Conservation (phyloP, 2,113 vertebrate species). For the Hydrolagus affinis region DNA sequence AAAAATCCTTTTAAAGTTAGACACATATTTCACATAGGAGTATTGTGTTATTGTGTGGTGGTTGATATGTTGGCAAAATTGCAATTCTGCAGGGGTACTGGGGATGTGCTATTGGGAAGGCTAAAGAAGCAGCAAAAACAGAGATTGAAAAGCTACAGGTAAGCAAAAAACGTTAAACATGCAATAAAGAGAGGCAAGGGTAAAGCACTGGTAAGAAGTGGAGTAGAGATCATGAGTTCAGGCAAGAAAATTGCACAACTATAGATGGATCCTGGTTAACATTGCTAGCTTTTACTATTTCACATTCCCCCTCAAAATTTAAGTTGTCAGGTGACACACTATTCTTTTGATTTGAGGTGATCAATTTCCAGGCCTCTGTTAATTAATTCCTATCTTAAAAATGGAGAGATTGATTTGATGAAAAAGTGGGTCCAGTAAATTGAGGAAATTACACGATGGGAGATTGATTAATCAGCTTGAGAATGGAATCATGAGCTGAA, state of each 20-base stretch:
- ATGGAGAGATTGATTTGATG: too few relatives aligned
- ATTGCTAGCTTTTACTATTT: too few relatives aligned
- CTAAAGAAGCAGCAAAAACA: constrained; percentile 96
- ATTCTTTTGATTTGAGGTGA: too few relatives aligned
- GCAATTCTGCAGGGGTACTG: constrained; percentile 75
- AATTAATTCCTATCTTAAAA: too few relatives aligned
- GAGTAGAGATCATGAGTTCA: not conserved
- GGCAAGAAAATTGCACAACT: too few relatives aligned
- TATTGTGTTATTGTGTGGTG: not conserved
- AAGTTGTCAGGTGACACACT: too few relatives aligned
- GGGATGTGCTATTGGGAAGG: constrained; percentile 96
- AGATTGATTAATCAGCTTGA: too few relatives aligned
- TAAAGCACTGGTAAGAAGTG: not conserved
- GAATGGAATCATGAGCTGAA: too few relatives aligned
- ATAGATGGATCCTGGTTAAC: too few relatives aligned
- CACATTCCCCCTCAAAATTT: too few relatives aligned
- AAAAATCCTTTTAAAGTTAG: not conserved
- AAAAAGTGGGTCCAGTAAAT: not conserved
- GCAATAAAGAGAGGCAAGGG: not conserved
- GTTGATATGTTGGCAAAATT: not conserved
- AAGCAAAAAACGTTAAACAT: constrained; percentile 32
- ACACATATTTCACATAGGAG: not conserved
- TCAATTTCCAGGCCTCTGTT: too few relatives aligned
- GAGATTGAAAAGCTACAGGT: constrained; percentile 98
- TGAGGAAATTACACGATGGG: not conserved